These are phyloP conservation scores for Pollenia labialis DNA, from an alignment of 2,888 invertebrate genomes.

Conservation along the genomic window DNA sequence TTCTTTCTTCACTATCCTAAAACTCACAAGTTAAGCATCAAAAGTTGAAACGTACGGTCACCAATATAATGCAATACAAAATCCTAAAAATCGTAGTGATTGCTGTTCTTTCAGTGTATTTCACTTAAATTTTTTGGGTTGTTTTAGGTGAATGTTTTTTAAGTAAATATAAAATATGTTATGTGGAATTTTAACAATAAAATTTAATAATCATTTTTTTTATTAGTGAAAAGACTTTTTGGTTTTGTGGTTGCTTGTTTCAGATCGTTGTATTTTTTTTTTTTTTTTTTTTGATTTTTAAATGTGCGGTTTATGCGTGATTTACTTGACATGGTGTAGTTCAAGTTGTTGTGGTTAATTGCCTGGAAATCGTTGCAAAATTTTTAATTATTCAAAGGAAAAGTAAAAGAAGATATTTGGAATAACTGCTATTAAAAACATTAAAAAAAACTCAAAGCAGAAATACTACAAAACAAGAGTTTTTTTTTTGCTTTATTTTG, in stretches of 20 bases:
- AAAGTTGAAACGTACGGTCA: too few species aligned
- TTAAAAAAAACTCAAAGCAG: too few species aligned
- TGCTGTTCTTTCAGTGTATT: constrained; percentile 8
- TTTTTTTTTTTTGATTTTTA: too few species aligned
- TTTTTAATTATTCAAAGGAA: constrained; percentile 51
- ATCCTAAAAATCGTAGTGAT: too few species aligned
- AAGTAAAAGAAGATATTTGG: not conserved
- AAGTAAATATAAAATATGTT: not conserved
- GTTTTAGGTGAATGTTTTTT: constrained; percentile 2
- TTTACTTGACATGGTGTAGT: constrained; percentile 62
- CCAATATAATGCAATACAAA: too few species aligned
- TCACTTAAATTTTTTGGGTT: constrained; percentile 1
- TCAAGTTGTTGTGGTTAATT: constrained; percentile 70
- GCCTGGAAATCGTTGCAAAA: constrained; percentile 70
- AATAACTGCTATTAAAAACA: too few species aligned
- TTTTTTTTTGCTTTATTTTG: too few species aligned
- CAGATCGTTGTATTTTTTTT: constrained; percentile 16
- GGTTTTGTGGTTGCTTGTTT: constrained; percentile 18
- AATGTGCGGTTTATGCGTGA: constrained; percentile 58
- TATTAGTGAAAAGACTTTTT: constrained; percentile 24
- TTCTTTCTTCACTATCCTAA: too few species aligned
- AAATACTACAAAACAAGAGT: too few species aligned
- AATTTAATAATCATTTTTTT: constrained; percentile 32
- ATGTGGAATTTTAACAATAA: constrained; percentile 36
- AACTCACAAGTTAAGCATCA: too few species aligned